Conservation (phyloP, 1,140 invertebrate genomes). For the Antheraea mylitta region DNA sequence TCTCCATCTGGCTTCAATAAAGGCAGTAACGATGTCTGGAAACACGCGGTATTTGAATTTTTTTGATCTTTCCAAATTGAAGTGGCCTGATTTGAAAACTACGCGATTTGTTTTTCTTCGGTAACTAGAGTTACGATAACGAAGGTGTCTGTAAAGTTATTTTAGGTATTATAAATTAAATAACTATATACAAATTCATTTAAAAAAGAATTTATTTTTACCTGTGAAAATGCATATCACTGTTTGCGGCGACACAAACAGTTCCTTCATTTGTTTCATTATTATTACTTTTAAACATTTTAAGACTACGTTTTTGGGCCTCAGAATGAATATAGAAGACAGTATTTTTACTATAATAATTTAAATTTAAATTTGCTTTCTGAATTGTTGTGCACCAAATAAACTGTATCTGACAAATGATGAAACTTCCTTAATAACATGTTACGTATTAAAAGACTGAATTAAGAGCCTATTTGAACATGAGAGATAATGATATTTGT, state of each 20-base stretch:
- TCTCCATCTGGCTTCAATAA: conserved; percentile 81
- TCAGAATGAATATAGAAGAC: not conserved
- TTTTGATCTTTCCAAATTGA: conserved; percentile 82
- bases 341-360: not conserved
- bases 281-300: not conserved
- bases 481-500: conserved; percentile 8
- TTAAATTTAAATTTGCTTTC: not conserved
- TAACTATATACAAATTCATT: not conserved
- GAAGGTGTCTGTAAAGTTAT: conserved; percentile 26
- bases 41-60: conserved; percentile 79
- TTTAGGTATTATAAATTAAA: conserved; percentile 3
- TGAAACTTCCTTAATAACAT: conserved; percentile 10
- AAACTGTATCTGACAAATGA: conserved; percentile 7
- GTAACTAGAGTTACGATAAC: conserved; percentile 25
- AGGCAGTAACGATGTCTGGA: conserved; percentile 75
- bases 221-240: not conserved
- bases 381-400: not conserved
- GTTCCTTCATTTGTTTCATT: not conserved
- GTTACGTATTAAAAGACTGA: conserved; percentile 10
- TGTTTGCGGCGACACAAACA: not conserved
- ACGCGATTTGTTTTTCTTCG: conserved; percentile 55
- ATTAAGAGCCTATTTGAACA: conserved; percentile 9
- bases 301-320: not conserved
- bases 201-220: conserved; percentile 5
- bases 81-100: conserved; percentile 83